Evolutionary conservation across 2,113 vertebrate species (phyloP).

Genomic region (Upupa epops): DNA sequence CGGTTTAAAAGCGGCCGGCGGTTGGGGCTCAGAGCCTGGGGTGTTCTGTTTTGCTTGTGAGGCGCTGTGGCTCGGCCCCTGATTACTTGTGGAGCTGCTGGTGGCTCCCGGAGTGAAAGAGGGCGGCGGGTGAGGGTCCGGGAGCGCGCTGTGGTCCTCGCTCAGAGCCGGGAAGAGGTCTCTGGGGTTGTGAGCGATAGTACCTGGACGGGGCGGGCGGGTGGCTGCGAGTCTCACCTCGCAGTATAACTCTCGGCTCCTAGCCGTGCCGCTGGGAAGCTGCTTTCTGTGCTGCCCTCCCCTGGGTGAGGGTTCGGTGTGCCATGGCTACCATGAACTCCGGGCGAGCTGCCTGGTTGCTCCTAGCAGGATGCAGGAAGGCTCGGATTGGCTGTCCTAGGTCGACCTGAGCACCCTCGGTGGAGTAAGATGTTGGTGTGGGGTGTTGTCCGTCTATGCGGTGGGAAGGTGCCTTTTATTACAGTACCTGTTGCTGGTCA

Average conservation of each 20-base stretch:
- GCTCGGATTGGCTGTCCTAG: background rate
- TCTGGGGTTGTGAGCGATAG: too few species aligned
- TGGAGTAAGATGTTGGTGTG: accelerated
- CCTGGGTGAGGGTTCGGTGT: accelerated
- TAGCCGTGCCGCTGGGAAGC: accelerated
- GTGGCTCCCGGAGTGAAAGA: accelerated
- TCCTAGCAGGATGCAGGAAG: accelerated
- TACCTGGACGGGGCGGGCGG: too few species aligned
- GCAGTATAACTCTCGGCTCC: background rate
- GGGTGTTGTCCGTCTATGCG: accelerated
- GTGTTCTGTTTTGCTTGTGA: too few species aligned
- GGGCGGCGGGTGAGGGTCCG: background rate
- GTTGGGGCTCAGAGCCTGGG: accelerated
- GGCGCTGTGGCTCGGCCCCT: too few species aligned
- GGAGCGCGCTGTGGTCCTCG: accelerated
- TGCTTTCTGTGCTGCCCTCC: accelerated
- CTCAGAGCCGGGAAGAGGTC: accelerated
- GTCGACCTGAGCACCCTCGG: accelerated
- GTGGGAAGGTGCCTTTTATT: background rate
- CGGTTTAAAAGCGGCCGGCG: background rate
- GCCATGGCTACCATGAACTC: accelerated
- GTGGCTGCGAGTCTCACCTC: too few species aligned
- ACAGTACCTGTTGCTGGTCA: accelerated
- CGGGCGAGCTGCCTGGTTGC: background rate
- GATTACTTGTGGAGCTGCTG: accelerated